Evolutionary conservation across 1,140 invertebrate genomes (phyloP).

Genomic region (Aradophagus sp.): DNA sequence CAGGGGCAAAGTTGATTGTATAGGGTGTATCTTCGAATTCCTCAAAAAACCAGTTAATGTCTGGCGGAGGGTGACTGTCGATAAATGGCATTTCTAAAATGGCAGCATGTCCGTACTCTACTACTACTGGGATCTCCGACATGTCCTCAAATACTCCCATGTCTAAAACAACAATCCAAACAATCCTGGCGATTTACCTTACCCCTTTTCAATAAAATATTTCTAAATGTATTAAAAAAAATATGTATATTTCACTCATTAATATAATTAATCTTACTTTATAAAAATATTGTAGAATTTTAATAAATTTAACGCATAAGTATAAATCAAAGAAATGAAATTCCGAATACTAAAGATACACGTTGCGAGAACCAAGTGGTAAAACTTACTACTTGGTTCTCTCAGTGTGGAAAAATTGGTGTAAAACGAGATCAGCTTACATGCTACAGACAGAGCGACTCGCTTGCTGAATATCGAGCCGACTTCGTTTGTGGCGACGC

Average conservation of each 20-base stretch:
- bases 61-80: slow-evolving; percentile 86
- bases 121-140: slow-evolving; percentile 80
- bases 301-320: too few species aligned
- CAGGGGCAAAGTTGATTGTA: slow-evolving; percentile 87
- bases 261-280: too few species aligned
- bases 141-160: slow-evolving; percentile 87
- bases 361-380: slow-evolving; percentile 7
- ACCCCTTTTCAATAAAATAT: too few species aligned
- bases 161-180: slow-evolving; percentile 75
- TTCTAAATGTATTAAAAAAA: too few species aligned
- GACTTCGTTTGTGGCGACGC: slow-evolving; percentile 90
- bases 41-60: slow-evolving; percentile 88
- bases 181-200: not conserved
- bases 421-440: slow-evolving; percentile 79
- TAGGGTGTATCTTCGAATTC: slow-evolving; percentile 82
- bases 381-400: too few species aligned
- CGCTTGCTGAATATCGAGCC: slow-evolving; percentile 93
- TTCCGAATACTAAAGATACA: too few species aligned
- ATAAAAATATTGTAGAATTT: too few species aligned
- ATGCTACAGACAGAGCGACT: slow-evolving; percentile 89
- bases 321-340: too few species aligned
- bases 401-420: slow-evolving; percentile 26
- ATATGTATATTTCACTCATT: too few species aligned
- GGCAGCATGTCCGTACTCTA: slow-evolving; percentile 86
- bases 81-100: slow-evolving; percentile 87